Percentiles rank a stretch among this genome's conserved stretches.
These are phyloP conservation scores for Zaprionus kolodkinae DNA, from an alignment of 1,140 invertebrate species.

Conservation along the genomic window DNA sequence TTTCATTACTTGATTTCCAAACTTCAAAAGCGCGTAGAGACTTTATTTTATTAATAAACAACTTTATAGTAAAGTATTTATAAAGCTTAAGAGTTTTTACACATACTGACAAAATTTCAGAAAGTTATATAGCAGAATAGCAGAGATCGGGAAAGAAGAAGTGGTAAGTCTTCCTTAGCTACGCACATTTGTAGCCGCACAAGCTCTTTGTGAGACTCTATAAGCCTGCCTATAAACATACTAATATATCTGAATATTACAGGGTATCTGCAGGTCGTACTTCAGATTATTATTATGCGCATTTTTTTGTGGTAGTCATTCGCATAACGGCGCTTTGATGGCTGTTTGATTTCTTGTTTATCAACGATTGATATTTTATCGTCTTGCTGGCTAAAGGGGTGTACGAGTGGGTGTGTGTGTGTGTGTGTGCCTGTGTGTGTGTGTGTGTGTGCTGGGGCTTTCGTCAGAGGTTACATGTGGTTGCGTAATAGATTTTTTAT, in stretches of 20 bases:
- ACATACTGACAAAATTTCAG: too few relatives aligned
- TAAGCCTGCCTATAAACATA: too few relatives aligned
- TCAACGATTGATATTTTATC: constrained; percentile 83
- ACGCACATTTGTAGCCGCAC: too few relatives aligned
- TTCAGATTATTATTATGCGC: not conserved
- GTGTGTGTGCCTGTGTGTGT: constrained; percentile 30
- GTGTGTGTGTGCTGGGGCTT: constrained; percentile 31
- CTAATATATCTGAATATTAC: not conserved
- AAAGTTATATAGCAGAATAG: not conserved
- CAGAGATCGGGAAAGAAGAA: not conserved
- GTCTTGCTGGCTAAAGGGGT: constrained; percentile 52
- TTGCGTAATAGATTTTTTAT: constrained; percentile 83
- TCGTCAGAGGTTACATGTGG: constrained; percentile 65
- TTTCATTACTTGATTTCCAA: too few relatives aligned
- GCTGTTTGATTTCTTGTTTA: constrained; percentile 82
- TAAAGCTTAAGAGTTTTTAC: too few relatives aligned
- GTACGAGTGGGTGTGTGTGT: constrained; percentile 8
- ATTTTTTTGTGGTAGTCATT: constrained; percentile 40
- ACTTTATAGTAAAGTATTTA: too few relatives aligned
- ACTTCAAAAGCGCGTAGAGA: too few relatives aligned
- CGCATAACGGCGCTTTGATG: constrained; percentile 81
- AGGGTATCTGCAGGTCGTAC: constrained; percentile 16
- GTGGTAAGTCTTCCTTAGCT: not conserved
- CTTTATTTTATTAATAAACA: too few relatives aligned
- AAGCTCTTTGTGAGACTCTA: too few relatives aligned